These are phyloP conservation scores for Patella depressa DNA, from an alignment of 2,888 invertebrate species.

Conservation along the genomic window DNA sequence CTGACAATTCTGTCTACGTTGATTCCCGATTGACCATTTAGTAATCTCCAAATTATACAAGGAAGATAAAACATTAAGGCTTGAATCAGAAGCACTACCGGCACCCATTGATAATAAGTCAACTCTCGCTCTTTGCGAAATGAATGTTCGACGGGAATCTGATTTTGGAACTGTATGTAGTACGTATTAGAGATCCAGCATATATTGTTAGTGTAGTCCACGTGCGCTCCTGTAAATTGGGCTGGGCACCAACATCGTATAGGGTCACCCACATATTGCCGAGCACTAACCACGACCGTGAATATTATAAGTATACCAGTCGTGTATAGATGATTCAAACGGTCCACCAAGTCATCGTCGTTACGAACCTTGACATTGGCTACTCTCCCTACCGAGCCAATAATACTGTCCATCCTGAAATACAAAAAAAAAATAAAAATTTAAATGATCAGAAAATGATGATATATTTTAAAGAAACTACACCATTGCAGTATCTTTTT, in stretches of 20 bases:
- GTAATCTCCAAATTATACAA: slow-evolving; percentile 72
- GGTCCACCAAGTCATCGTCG: slow-evolving; percentile 70
- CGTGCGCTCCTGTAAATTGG: slow-evolving; percentile 73
- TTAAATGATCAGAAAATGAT: too few species aligned
- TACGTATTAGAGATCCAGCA: slow-evolving; percentile 75
- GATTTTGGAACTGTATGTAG: slow-evolving; percentile 67
- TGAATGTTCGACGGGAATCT: slow-evolving; percentile 44
- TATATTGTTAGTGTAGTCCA: slow-evolving; percentile 74
- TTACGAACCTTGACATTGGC: slow-evolving; percentile 69
- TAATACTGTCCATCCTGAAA: slow-evolving; percentile 68
- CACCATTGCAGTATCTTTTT: too few species aligned
- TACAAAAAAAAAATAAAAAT: slow-evolving; percentile 10
- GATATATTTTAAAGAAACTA: too few species aligned
- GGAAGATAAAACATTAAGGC: slow-evolving; percentile 73
- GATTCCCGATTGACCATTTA: slow-evolving; percentile 73
- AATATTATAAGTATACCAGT: slow-evolving; percentile 69
- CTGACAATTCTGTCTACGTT: slow-evolving; percentile 71
- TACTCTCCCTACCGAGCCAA: slow-evolving; percentile 66
- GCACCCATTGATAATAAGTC: slow-evolving; percentile 72
- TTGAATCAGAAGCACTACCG: slow-evolving; percentile 71
- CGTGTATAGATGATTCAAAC: slow-evolving; percentile 70
- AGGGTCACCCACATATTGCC: slow-evolving; percentile 71
- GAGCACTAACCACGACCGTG: slow-evolving; percentile 69
- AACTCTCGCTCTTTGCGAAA: slow-evolving; percentile 56
- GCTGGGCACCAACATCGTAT: slow-evolving; percentile 72